phyloP scores from a whole-genome alignment of 2,797 vertebrate species.

The Kryptopterus vitreolus region DNA sequence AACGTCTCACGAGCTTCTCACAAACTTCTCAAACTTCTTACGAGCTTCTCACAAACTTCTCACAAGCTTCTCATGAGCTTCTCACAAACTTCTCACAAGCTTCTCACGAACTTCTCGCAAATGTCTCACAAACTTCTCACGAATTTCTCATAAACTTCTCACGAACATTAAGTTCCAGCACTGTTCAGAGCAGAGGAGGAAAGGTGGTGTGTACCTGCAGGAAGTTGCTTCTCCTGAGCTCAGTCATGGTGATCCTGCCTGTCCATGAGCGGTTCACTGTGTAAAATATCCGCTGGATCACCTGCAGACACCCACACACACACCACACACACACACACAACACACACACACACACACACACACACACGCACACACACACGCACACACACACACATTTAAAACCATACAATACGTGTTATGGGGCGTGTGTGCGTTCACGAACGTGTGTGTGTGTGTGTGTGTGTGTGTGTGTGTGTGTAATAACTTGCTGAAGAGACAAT shows the following conservation, averaged over 20 bases:
- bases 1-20: too few relatives aligned
- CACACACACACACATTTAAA: neutral
- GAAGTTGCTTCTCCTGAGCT: constrained; percentile 97
- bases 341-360: constrained; percentile 1
- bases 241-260: constrained; percentile 89
- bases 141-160: too few relatives aligned
- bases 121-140: too few relatives aligned
- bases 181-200: neutral
- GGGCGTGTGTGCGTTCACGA: too few relatives aligned
- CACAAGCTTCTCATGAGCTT: too few relatives aligned
- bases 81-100: too few relatives aligned
- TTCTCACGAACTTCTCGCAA: too few relatives aligned
- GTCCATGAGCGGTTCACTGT: constrained; percentile 98
- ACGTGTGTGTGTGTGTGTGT: neutral
- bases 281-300: constrained; percentile 98
- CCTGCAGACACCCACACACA: constrained; percentile 68
- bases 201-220: constrained; percentile 77
- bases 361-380: constrained; percentile 6
- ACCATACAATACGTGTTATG: too few relatives aligned
- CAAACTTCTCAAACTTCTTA: too few relatives aligned
- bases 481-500: constrained; percentile 15
- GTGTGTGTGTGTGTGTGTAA: neutral
- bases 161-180: too few relatives aligned
- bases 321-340: constrained; percentile 4
- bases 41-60: too few relatives aligned